Evolutionary conservation across 2,113 vertebrate genomes (phyloP).

Genomic region (Rhynchopsitta pachyrhyncha): DNA sequence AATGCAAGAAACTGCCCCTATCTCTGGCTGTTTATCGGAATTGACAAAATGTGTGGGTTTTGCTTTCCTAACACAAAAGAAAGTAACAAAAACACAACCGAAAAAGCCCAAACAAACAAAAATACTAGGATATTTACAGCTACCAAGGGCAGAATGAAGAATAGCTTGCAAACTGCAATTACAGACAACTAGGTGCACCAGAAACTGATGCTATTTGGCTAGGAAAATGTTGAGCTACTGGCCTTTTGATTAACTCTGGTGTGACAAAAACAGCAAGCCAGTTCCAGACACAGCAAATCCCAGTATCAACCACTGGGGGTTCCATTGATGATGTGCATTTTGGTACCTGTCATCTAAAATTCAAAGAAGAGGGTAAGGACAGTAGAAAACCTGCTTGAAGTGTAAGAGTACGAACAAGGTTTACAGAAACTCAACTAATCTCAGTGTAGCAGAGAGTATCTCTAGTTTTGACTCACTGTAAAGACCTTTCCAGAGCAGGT

Average conservation of each 20-base stretch:
- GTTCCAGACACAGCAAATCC: not conserved
- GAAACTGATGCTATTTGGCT: not conserved
- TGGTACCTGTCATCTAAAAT: not conserved
- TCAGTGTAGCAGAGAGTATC: not conserved
- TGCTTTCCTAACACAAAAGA: not conserved
- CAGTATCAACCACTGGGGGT: not conserved
- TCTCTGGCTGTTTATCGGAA: not conserved
- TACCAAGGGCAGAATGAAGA: not conserved
- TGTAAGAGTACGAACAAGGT: not conserved
- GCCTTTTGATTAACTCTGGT: rapidly evolving
- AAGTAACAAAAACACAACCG: not conserved
- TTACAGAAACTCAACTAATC: not conserved
- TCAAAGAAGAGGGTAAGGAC: not conserved
- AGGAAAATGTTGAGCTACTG: not conserved
- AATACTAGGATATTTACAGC: not conserved
- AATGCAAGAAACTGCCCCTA: not conserved
- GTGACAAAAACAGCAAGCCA: not conserved
- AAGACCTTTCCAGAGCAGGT: not conserved
- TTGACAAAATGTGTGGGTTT: rapidly evolving
- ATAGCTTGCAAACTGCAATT: not conserved
- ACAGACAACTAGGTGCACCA: rapidly evolving
- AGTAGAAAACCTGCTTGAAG: not conserved
- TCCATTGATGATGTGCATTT: rapidly evolving
- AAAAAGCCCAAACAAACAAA: not conserved
- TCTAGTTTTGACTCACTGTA: not conserved